Evolutionary conservation across 2,888 invertebrate genomes (phyloP), one percentile per base, ranked within the genome.

Genomic region (Chaetogeoica ovagalla): DNA sequence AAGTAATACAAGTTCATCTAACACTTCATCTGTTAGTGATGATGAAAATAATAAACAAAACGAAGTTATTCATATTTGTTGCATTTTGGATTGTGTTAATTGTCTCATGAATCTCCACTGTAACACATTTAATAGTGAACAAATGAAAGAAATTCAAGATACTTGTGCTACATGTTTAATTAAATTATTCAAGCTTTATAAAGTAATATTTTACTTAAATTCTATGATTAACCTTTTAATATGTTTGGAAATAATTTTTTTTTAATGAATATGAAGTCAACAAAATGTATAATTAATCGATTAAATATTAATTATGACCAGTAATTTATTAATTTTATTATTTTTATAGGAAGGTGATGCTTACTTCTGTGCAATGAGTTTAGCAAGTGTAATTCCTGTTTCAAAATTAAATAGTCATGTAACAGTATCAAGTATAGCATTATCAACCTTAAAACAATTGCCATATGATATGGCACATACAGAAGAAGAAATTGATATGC

Each of bases 301-400:
- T 13, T 13, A 48, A 19, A 23, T 68, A 23, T 66, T 48, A 69
- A 30, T 68, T 48, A 57, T 63, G 19, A 37, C 19, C 37, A 37
- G 4, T 62, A 30, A 62, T 23, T 4, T 71, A 13, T 65, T n/a
- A n/a, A n/a, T n/a, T n/a, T 52, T 65, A 52, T 65, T 43, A 8
- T 15, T 60, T 68, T 48, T 82, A 11, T 63, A 84, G 84, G 84
- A 82, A 60, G 83, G 83, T 21, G 81, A 82, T 60, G 82, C 82
- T 23, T 84, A 83, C 69, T 84, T 81, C 66, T 83, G 83, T 23
- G 83, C 82, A 57, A 66, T 84, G 11, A 83, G 82, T 65, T 82
- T 84, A 37, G 83, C 84, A 30, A 83, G 83, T 72, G 71, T 84
- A 43, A 81, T 84, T n/a, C 84, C 84, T 9, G 57, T 84, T 1